Percentiles rank a stretch among this genome's conserved stretches.
Conservation (phyloP, 2,888 invertebrate species). For the Arge pagana region DNA sequence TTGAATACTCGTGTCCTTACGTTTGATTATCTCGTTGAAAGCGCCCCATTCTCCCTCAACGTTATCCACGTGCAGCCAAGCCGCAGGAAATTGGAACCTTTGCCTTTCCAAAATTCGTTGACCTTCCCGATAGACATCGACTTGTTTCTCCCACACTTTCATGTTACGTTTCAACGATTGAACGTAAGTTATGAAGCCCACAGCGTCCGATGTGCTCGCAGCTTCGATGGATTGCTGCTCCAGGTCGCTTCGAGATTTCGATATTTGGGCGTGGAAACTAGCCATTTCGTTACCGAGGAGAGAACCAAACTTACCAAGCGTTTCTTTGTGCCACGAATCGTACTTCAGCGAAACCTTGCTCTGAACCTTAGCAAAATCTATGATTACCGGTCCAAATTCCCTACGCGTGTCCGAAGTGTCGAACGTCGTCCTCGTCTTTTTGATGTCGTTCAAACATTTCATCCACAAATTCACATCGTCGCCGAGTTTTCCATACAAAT, state of each 20-base stretch:
- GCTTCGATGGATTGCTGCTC: slow-evolving; percentile 99
- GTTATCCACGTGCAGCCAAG: slow-evolving; percentile 98
- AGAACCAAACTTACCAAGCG: slow-evolving; percentile 93
- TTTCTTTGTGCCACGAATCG: slow-evolving; percentile 99
- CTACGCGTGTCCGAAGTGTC: slow-evolving; percentile 97
- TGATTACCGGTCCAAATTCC: slow-evolving; percentile 95
- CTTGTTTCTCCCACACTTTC: slow-evolving; percentile 85
- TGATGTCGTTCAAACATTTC: slow-evolving; percentile 96
- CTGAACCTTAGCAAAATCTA: slow-evolving; percentile 99
- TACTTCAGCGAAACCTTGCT: slow-evolving; percentile 99
- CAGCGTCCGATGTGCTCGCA: slow-evolving; percentile 97
- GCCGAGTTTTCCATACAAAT: slow-evolving; percentile 89
- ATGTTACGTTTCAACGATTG: slow-evolving; percentile 96
- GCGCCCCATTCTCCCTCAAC: slow-evolving; percentile 99
- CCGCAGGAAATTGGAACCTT: slow-evolving; percentile 95
- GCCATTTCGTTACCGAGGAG: slow-evolving; percentile 96
- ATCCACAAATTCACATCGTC: slow-evolving; percentile 96
- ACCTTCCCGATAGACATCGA: slow-evolving; percentile 93
- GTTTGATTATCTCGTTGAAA: slow-evolving; percentile 97
- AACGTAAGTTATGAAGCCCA: slow-evolving; percentile 97
- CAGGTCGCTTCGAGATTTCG: slow-evolving; percentile 91
- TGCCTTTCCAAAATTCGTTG: slow-evolving; percentile 96
- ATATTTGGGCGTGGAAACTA: slow-evolving; percentile 88
- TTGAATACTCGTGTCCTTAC: slow-evolving; percentile 96
- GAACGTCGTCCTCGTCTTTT: slow-evolving; percentile 96